A percentile compares a stretch with the other conserved stretches of the same genome.
Conservation (phyloP, 2,113 vertebrate species). For the Thalassoma bifasciatum region DNA sequence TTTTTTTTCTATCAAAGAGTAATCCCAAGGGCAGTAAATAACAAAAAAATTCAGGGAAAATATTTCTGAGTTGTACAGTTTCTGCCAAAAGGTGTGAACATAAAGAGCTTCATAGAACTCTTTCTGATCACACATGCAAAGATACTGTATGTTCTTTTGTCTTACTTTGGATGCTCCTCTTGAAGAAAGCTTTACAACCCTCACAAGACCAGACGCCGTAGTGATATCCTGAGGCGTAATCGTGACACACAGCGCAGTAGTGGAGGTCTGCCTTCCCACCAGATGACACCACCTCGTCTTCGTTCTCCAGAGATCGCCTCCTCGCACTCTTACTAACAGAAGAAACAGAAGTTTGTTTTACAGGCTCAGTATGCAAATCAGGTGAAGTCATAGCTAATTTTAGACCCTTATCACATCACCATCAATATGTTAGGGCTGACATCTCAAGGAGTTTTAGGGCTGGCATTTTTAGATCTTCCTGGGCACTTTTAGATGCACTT, state of each 20-base stretch:
- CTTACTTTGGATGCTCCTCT: constrained; percentile 97
- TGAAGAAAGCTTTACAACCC: constrained; percentile 99
- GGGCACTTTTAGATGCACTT: too few species aligned
- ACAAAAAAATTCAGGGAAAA: too few species aligned
- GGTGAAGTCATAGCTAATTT: too few species aligned
- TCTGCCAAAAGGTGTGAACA: neutral
- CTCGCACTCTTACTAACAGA: constrained; percentile 83
- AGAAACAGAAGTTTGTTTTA: neutral
- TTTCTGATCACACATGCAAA: neutral
- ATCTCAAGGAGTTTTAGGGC: too few species aligned
- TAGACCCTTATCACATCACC: too few species aligned
- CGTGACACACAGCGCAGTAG: constrained; percentile 95
- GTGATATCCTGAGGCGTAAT: constrained; percentile 99
- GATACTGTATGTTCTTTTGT: neutral
- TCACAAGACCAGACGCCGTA: constrained; percentile 99
- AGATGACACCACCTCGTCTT: constrained; percentile 78
- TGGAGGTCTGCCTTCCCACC: constrained; percentile 89
- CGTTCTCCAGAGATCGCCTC: constrained; percentile 79
- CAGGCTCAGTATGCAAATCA: neutral
- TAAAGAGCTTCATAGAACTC: neutral
- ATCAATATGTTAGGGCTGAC: too few species aligned
- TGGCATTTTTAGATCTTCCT: too few species aligned
- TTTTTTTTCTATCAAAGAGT: too few species aligned
- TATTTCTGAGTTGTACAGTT: too few species aligned
- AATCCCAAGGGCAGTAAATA: too few species aligned